These are phyloP conservation scores for Calycopis cecrops DNA, from an alignment of 1,140 invertebrate genomes.

Conservation along the genomic window DNA sequence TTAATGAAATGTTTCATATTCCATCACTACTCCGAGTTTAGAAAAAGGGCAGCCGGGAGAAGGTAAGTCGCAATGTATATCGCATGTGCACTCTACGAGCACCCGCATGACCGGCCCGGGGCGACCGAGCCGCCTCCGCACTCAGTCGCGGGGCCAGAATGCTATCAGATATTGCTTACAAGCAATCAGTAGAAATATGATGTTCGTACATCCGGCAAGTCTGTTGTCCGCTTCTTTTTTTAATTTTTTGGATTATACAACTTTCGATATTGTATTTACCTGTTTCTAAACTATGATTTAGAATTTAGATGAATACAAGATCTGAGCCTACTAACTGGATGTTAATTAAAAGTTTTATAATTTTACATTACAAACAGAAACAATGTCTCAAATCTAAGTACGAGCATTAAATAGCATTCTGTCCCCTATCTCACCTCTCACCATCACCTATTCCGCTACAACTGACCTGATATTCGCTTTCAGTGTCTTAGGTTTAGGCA, in stretches of 20 bases:
- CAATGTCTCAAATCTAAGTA: too few species aligned
- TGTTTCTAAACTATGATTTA: too few species aligned
- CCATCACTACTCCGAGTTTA: constrained; percentile 74
- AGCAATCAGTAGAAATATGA: too few species aligned
- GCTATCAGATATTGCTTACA: neutral
- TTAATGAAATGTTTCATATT: constrained; percentile 73
- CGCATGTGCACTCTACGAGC: constrained; percentile 55
- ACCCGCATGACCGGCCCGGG: constrained; percentile 64
- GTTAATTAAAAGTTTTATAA: too few species aligned
- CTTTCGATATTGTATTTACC: too few species aligned
- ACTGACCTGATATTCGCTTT: constrained; percentile 5
- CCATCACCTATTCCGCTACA: neutral
- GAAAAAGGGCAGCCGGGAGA: constrained; percentile 89
- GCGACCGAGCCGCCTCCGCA: constrained; percentile 29
- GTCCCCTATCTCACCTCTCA: neutral
- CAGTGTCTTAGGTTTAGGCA: neutral
- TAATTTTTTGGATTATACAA: too few species aligned
- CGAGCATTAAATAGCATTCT: neutral
- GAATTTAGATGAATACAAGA: too few species aligned
- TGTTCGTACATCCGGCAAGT: too few species aligned
- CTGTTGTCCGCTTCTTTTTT: too few species aligned
- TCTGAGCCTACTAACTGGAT: too few species aligned
- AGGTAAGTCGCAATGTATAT: constrained; percentile 78
- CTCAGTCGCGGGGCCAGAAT: constrained; percentile 1
- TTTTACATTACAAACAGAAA: too few species aligned